phyloP scores from a whole-genome alignment of 1,140 invertebrate genomes.

The Eciton burchellii region DNA sequence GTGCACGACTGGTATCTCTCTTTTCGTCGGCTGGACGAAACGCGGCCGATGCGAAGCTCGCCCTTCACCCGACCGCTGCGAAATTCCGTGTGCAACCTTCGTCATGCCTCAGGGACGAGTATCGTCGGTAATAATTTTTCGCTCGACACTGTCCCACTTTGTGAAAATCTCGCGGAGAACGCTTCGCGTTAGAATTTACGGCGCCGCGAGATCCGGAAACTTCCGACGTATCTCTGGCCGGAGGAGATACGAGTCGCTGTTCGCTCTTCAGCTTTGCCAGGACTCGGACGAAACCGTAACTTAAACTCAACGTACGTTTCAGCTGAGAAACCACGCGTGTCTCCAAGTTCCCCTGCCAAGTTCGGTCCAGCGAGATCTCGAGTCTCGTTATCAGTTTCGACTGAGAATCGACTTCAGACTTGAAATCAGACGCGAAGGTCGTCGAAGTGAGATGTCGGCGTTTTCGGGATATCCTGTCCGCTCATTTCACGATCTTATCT shows the following conservation, averaged over 20 bases:
- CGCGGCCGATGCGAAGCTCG: conserved; percentile 40
- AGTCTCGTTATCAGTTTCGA: background rate
- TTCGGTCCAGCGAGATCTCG: background rate
- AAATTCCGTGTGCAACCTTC: conserved; percentile 47
- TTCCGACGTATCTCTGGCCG: background rate
- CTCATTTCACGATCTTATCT: background rate
- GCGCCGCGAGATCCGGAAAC: background rate
- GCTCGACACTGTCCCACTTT: conserved; percentile 35
- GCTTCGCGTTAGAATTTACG: conserved; percentile 6
- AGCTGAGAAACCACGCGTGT: no score
- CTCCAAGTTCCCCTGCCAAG: background rate
- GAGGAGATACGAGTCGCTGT: no score
- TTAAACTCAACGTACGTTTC: no score
- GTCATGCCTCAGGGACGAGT: conserved; percentile 46
- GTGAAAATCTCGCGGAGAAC: conserved; percentile 31
- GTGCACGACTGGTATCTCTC: conserved; percentile 30
- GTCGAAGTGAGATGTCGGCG: background rate
- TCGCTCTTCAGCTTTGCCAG: no score
- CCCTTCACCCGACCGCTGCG: conserved; percentile 46
- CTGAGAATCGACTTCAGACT: background rate
- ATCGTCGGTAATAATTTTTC: conserved; percentile 49
- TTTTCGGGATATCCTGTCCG: background rate
- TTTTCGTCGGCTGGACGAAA: conserved; percentile 17
- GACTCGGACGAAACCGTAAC: no score
- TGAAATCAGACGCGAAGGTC: no score